Base-by-base conservation (phyloP, 2,113 vertebrate species). In the Sakesphorus luctuosus region DNA sequence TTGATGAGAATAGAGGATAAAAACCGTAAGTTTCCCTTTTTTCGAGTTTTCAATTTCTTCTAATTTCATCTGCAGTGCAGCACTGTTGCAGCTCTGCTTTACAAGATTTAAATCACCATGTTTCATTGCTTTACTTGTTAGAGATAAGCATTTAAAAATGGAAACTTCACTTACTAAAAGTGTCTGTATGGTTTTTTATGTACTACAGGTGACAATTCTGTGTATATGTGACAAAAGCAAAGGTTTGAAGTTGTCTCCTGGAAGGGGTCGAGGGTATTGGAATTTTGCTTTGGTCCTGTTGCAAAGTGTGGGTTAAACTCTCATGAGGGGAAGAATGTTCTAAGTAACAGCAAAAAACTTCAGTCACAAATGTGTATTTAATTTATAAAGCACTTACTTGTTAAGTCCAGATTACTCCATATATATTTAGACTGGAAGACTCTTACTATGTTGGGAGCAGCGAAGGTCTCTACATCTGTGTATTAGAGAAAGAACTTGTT, bases 211-310 rank as follows among this genome's bases (percentile, higher is more conserved):
- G 44, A 68, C 11, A 61, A 33, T 82, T 59, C 19, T 23, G 14
- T 26, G 11, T 43, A 4, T 38, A 6, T 15, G 5, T 73, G 59
- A n/a, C 69, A 59, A 71, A 94, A 56, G 1, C 0, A 0, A 76
- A 80, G 40, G 35, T 62, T 25, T 77, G 24, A 88, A 69, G 12
- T 49, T 23, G 7, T 33, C 11, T 66, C 5, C 53, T 71, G 35
- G 49, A 58, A 59, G 49, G 49, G 31, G 25, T 23, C 40, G 28
- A 76, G 15, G 5, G 8, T 65, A 13, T 2, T 56, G 18, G 31
- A 4, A 6, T 50, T 82, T 87, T 83, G 59, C 26, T 78, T 74
- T 61, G 4, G 3, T 68, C 77, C 86, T 68, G 11, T 49, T 53
- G 31, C 38, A 43, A 66, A 71, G 7, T 8, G 9, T 71, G n/a